Evolutionary conservation across 1,140 invertebrate genomes (phyloP).

Genomic region (Linepithema humile): DNA sequence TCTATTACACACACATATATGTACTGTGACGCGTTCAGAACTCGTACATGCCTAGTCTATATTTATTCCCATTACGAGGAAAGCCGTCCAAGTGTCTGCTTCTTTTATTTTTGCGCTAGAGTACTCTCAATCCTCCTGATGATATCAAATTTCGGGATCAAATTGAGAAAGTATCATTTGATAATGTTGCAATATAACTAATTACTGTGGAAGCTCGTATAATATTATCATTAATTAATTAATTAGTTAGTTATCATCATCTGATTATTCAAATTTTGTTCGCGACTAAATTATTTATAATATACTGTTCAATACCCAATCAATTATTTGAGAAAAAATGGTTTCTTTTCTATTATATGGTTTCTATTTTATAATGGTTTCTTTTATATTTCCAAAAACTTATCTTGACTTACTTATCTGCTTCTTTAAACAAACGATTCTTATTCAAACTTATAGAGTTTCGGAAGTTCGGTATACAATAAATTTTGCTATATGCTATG

Average conservation of each 20-base stretch:
- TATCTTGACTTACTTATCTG: neutral
- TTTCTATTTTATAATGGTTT: no score
- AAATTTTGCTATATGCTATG: neutral
- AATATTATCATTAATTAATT: neutral
- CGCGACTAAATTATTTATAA: neutral
- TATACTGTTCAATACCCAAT: neutral
- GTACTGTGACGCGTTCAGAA: neutral
- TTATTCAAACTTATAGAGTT: neutral
- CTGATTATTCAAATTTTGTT: neutral
- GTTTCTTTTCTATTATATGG: no score
- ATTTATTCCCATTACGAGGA: slow-evolving; percentile 72
- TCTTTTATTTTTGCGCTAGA: slow-evolving; percentile 15
- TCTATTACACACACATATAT: slow-evolving; percentile 4
- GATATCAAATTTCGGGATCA: neutral
- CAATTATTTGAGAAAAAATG: neutral
- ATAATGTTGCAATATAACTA: neutral
- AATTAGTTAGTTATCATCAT: slow-evolving; percentile 1
- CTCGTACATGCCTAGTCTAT: slow-evolving; percentile 49
- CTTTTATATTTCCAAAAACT: neutral
- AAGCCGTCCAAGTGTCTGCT: neutral
- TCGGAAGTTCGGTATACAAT: neutral
- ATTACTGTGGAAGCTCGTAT: neutral
- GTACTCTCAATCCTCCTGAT: neutral
- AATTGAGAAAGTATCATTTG: neutral
- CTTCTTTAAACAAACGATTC: neutral